Evolutionary conservation across 2,797 vertebrate genomes (phyloP).

Genomic region (Pangasius sanitwongsei): DNA sequence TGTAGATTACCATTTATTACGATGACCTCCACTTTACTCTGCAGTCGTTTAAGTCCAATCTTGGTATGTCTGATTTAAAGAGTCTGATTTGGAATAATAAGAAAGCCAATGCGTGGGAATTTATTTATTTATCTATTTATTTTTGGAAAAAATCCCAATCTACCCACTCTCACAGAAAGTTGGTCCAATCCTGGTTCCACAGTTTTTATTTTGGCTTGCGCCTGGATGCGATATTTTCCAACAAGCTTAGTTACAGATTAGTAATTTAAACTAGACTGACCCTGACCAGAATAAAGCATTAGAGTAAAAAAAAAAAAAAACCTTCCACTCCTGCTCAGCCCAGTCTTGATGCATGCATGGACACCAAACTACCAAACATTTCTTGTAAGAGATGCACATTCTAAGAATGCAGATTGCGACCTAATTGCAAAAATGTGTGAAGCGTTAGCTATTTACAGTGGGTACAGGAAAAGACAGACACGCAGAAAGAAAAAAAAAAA

Average conservation of each 20-base stretch:
- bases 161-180: not conserved
- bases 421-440: constrained; percentile 6
- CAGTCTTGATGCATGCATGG: not conserved
- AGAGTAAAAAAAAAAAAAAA: not conserved
- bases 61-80: not conserved
- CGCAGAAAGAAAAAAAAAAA: not conserved
- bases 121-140: not conserved
- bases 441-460: not conserved
- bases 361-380: not conserved
- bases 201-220: not conserved
- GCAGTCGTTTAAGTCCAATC: not conserved
- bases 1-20: not conserved
- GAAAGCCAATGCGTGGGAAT: not conserved
- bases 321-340: not conserved
- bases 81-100: not conserved
- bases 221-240: not conserved
- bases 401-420: not conserved
- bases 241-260: not conserved
- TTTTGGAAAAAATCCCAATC: not conserved
- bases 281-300: not conserved
- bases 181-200: not conserved
- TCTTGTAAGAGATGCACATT: not conserved
- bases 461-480: constrained; percentile 31
- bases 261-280: not conserved
- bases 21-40: not conserved